Base-by-base conservation (phyloP, 2,888 invertebrate genomes). In the Brenthis ino region DNA sequence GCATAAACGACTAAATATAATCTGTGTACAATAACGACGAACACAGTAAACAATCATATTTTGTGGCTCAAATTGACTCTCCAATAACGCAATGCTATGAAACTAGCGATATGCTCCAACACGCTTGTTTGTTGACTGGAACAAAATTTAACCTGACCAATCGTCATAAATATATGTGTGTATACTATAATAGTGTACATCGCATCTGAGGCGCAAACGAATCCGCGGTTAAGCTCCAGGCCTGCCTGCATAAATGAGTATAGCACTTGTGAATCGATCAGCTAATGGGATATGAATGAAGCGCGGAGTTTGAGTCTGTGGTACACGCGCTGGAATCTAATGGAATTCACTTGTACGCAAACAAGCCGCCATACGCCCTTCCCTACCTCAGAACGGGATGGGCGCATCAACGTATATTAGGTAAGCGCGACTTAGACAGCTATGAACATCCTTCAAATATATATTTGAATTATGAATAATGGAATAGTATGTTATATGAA, bases 331-430 rank as follows among this genome's bases (percentile, higher is more conserved):
- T 82, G 87, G 85, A 74, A 85, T 91, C 91, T 92, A 93, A 93
- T 93, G 92, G 92, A 91, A 91, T 93, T 92, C 88, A 84, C 92
- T 89, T 93, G 92, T 93, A 90, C 85, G 92, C 90, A 93, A 93
- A 93, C 91, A 92, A 86, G 87, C 88, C 87, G 82, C 88, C 83
- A 81, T 82, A 80, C 84, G 84, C 86, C 82, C 82, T 76, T 77
- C 74, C 82, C 82, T 80, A 80, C 79, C 82, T 81, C 75, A 56
- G 51, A 37, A 64, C 57, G 53, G 67, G 61, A 64, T 55, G 53
- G 67, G 61, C 65, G 55, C 68, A 58, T 68, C 67, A 48, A 24
- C 58, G 58, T 64, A 64, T 57, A 70, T 70, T 64, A 70, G 47
- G 51, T 56, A 55, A 64, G 67, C 50, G 13, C 47, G 60, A 64